These are phyloP conservation scores for Myripristis jacobus DNA, from an alignment of 2,797 vertebrate genomes.

Conservation along the genomic window DNA sequence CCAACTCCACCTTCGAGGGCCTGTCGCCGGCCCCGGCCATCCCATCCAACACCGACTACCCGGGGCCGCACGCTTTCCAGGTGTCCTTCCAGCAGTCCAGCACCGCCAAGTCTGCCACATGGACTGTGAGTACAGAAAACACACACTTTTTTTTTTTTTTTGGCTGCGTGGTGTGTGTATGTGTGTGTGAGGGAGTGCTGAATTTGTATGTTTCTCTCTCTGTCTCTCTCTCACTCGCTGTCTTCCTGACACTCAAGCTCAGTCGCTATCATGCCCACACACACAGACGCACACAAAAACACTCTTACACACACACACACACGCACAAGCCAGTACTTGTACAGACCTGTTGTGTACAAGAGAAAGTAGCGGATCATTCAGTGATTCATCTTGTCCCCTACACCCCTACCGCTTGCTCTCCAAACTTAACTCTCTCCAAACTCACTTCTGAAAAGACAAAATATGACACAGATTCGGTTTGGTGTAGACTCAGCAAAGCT, in stretches of 20 bases:
- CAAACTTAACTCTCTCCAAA: too few species aligned
- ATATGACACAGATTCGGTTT: slow-evolving; percentile 2
- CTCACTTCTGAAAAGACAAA: slow-evolving; percentile 19
- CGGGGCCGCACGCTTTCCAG: slow-evolving; percentile 96
- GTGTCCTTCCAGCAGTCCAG: slow-evolving; percentile 99
- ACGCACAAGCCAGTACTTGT: slow-evolving; percentile 64
- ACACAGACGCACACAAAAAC: slow-evolving; percentile 37
- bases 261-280: slow-evolving; percentile 27
- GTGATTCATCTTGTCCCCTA: slow-evolving; percentile 52
- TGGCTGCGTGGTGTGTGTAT: slow-evolving; percentile 12
- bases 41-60: slow-evolving; percentile 99
- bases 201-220: background rate
- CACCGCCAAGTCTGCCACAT: slow-evolving; percentile 98
- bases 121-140: slow-evolving; percentile 99
- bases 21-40: slow-evolving; percentile 97
- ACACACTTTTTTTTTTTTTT: slow-evolving; percentile 39
- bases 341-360: slow-evolving; percentile 52
- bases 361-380: slow-evolving; percentile 58
- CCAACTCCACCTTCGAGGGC: slow-evolving; percentile 98
- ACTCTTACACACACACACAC: slow-evolving; percentile 25
- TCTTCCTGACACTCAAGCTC: slow-evolving; percentile 13
- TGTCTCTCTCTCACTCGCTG: background rate
- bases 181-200: background rate
- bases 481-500: background rate
- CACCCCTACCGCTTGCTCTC: slow-evolving; percentile 42